Conservation (phyloP, 2,888 invertebrate genomes). For the Sesia apiformis region DNA sequence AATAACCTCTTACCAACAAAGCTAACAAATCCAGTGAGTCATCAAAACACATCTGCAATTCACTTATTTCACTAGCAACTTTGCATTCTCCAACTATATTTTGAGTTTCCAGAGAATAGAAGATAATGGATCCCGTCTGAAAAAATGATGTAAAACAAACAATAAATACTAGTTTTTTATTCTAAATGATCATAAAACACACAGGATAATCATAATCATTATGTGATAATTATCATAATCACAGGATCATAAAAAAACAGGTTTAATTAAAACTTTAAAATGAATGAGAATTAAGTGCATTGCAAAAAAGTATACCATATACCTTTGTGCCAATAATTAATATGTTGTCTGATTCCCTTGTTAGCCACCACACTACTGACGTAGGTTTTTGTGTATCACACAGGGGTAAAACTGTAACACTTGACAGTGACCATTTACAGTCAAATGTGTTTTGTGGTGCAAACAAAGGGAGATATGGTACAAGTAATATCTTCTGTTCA, state of each 20-base stretch:
- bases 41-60: conserved; percentile 82
- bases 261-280: no score
- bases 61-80: conserved; percentile 76
- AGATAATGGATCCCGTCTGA: conserved; percentile 75
- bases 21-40: conserved; percentile 76
- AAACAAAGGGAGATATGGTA: conserved; percentile 64
- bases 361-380: conserved; percentile 85
- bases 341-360: conserved; percentile 80
- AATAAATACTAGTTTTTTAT: neutral
- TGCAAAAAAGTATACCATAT: conserved; percentile 6
- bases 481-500: conserved; percentile 63
- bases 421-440: conserved; percentile 62
- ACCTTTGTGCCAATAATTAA: conserved; percentile 82
- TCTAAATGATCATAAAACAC: neutral
- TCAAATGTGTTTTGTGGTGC: conserved; percentile 59
- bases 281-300: no score
- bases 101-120: conserved; percentile 82
- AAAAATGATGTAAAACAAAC: conserved; percentile 15
- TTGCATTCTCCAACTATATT: conserved; percentile 78
- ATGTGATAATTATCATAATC: neutral
- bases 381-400: conserved; percentile 66
- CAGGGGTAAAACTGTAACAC: conserved; percentile 60
- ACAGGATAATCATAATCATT: neutral
- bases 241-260: no score
- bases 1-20: conserved; percentile 41